These are phyloP conservation scores for Antrozous pallidus DNA, from an alignment of 2,797 vertebrate genomes.

Conservation along the genomic window DNA sequence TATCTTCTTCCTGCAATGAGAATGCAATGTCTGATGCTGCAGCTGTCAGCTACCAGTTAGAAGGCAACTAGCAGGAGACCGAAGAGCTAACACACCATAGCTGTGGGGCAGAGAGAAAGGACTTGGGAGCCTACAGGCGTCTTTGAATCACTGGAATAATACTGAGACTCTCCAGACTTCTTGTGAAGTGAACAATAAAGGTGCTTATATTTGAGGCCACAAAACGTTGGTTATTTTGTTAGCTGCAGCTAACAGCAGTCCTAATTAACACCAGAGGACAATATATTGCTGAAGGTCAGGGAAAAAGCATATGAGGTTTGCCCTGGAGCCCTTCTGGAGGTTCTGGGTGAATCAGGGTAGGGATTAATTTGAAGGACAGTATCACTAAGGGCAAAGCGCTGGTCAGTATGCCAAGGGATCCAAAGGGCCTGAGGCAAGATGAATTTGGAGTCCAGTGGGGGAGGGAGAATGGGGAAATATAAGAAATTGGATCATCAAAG, in stretches of 20 bases:
- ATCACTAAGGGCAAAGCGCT: conserved; percentile 34
- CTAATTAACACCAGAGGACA: not conserved
- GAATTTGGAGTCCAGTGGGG: conserved; percentile 40
- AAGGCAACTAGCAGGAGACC: not conserved
- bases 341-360: not conserved
- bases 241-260: not conserved
- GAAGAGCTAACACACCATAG: not conserved
- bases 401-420: conserved; percentile 55
- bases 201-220: not conserved
- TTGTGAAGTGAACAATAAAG: not conserved
- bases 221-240: not conserved
- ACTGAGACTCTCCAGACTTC: not conserved
- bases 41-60: not conserved
- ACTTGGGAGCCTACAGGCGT: not conserved
- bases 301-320: not conserved
- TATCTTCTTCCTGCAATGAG: not conserved
- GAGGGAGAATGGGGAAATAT: conserved; percentile 15
- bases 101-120: not conserved
- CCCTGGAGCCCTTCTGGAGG: not conserved
- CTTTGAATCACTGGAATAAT: not conserved
- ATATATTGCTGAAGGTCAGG: not conserved
- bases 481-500: conserved; percentile 42
- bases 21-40: not conserved
- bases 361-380: conserved; percentile 23
- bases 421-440: conserved; percentile 54